Conservation (phyloP, 2,113 vertebrate species). For the Hippocampus barbouri region DNA sequence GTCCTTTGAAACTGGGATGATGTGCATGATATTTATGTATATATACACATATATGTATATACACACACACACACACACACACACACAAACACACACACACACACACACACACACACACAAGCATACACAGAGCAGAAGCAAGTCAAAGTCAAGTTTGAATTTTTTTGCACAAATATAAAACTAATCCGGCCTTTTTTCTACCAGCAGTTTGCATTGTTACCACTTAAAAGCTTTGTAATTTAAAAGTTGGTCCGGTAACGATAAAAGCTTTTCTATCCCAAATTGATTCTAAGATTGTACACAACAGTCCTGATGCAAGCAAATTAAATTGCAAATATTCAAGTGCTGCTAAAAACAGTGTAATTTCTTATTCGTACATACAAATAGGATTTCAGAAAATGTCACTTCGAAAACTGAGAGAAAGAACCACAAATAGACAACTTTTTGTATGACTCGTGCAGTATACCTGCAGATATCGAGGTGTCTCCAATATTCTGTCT, state of each 20-base stretch:
- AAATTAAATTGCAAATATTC: conserved; percentile 18
- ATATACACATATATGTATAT: no score
- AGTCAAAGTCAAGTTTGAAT: not conserved
- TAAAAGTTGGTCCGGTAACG: not conserved
- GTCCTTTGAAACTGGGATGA: conserved; percentile 22
- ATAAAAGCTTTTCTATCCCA: conserved; percentile 3
- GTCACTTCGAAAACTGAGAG: not conserved
- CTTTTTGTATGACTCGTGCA: not conserved
- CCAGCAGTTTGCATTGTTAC: not conserved
- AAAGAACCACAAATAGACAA: not conserved
- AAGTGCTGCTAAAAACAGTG: conserved; percentile 2
- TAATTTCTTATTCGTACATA: not conserved
- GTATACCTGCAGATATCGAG: not conserved
- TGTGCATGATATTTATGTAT: conserved; percentile 18
- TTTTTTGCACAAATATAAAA: not conserved
- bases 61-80: no score
- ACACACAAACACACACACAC: no score
- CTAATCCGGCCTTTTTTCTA: not conserved
- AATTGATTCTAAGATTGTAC: conserved; percentile 7
- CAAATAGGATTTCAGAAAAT: not conserved
- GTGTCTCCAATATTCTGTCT: not conserved
- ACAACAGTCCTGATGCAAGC: conserved; percentile 14
- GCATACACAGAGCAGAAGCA: no score
- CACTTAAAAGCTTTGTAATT: conserved; percentile 15
- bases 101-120: no score